These are phyloP conservation scores for Hydrolagus affinis DNA, from an alignment of 2,113 vertebrate species.

Conservation along the genomic window DNA sequence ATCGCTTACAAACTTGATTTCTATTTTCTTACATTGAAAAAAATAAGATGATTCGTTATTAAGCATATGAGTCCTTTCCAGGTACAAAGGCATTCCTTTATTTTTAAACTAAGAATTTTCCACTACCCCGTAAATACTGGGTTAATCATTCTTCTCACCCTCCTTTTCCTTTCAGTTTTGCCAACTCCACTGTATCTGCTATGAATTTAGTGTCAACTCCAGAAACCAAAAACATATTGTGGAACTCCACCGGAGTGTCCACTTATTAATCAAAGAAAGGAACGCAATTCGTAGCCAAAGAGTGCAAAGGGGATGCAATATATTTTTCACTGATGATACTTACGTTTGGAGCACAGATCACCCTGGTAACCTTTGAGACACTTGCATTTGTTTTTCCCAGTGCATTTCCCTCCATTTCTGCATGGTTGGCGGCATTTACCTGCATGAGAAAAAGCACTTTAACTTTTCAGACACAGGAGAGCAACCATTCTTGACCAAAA, in stretches of 20 bases:
- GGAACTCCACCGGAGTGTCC: background rate
- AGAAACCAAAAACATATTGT: background rate
- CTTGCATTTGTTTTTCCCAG: conserved; percentile 79
- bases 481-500: no score
- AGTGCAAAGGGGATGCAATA: background rate
- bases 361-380: conserved; percentile 80
- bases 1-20: background rate
- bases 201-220: no score
- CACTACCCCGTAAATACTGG: background rate
- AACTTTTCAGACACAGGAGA: no score
- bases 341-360: conserved; percentile 77
- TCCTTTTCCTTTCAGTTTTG: no score
- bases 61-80: background rate
- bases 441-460: conserved; percentile 39
- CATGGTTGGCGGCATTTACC: conserved; percentile 76
- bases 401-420: conserved; percentile 78
- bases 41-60: background rate
- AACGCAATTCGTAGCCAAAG: background rate
- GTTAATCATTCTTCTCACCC: background rate
- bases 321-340: conserved; percentile 42
- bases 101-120: no score
- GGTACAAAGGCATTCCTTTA: background rate
- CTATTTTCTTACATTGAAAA: background rate
- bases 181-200: no score
- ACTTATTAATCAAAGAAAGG: background rate